Percentiles rank a stretch among this genome's conserved stretches.
Conservation (phyloP, 2,888 invertebrate species). For the Romanomermis culicivorax region DNA sequence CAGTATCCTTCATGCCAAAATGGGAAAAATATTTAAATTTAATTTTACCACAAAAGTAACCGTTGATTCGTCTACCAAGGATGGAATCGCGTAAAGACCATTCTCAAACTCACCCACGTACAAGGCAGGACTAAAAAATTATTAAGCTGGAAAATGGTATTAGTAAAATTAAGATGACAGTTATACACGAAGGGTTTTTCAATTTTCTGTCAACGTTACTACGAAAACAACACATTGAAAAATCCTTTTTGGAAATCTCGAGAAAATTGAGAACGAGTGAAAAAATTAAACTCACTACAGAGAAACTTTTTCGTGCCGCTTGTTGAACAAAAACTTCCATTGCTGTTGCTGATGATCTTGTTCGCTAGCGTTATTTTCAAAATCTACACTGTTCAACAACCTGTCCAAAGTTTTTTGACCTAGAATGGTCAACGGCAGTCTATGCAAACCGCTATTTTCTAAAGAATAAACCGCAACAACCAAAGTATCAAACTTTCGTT, state of each 20-base stretch:
- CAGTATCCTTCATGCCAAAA: no score
- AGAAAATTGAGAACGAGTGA: no score
- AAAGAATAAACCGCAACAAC: constrained; percentile 60
- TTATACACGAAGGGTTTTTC: no score
- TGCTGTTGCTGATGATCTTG: not conserved
- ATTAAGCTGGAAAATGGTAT: no score
- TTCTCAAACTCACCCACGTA: constrained; percentile 67
- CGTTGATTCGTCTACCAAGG: constrained; percentile 60
- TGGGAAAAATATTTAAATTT: not conserved
- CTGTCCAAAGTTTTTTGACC: constrained; percentile 27
- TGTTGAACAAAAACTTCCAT: not conserved
- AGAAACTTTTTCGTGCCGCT: not conserved
- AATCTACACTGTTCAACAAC: constrained; percentile 14
- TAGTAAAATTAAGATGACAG: no score
- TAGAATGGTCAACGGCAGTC: constrained; percentile 27
- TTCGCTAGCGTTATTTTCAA: not conserved
- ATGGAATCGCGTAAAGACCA: constrained; percentile 74
- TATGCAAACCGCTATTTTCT: constrained; percentile 30
- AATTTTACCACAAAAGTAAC: constrained; percentile 44
- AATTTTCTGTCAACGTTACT: no score
- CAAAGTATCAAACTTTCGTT: constrained; percentile 61
- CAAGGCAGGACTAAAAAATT: constrained; percentile 37
- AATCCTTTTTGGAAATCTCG: not conserved
- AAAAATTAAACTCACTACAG: not conserved
- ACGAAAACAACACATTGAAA: no score